These are phyloP conservation scores for Leptinotarsa juncta DNA, from an alignment of 2,888 invertebrate genomes.

Conservation along the genomic window DNA sequence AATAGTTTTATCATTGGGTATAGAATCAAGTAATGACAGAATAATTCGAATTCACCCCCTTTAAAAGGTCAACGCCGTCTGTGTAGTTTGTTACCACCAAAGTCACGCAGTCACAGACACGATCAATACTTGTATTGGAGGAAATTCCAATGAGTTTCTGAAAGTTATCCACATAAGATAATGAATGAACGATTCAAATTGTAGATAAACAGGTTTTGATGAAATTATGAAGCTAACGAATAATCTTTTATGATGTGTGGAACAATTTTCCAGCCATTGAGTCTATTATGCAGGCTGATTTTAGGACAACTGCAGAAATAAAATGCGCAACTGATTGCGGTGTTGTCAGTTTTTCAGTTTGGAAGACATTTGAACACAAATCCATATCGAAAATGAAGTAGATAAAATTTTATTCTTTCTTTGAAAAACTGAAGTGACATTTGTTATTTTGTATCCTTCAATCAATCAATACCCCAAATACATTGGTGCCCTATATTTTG, in stretches of 20 bases:
- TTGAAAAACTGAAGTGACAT: too few relatives aligned
- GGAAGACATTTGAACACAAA: too few relatives aligned
- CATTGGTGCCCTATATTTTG: too few relatives aligned
- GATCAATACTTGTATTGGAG: constrained; percentile 1
- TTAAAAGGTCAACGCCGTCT: background rate
- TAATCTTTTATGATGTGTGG: background rate
- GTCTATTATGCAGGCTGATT: background rate
- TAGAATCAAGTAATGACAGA: too few relatives aligned
- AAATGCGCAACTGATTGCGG: background rate
- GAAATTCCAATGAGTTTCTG: background rate
- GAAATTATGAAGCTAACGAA: background rate
- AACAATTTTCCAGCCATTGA: background rate
- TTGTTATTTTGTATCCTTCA: too few relatives aligned
- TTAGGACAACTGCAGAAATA: background rate
- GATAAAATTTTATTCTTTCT: too few relatives aligned
- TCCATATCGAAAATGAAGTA: too few relatives aligned
- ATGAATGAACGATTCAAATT: background rate
- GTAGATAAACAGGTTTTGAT: background rate
- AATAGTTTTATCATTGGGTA: too few relatives aligned
- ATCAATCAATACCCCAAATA: too few relatives aligned
- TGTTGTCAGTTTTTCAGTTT: background rate
- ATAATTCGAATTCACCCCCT: background rate
- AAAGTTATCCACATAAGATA: background rate
- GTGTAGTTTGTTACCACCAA: background rate
- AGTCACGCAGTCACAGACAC: background rate